Evolutionary conservation across 2,797 vertebrate genomes (phyloP), one percentile per base, ranked within the genome.

Genomic region (Astyanax mexicanus): DNA sequence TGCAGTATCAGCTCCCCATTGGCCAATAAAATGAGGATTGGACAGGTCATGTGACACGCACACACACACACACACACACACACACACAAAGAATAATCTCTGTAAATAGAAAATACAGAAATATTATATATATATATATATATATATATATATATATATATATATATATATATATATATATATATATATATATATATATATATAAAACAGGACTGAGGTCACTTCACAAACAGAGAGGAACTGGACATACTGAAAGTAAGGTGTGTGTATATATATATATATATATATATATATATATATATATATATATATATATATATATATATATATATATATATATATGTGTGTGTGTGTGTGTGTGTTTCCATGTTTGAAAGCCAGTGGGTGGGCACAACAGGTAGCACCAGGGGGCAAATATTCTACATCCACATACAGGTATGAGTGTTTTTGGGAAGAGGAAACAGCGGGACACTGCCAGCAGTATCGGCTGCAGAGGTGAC

Each of bases 391-490:
- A n/a, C n/a, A n/a, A n/a, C n/a, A n/a, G n/a, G n/a, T n/a, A n/a
- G n/a, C n/a, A n/a, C n/a, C n/a, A n/a, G 38, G 19, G 49, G 6
- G 10, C 10, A 0, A 51, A 66, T 37, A n/a, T 65, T 10, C 54
- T 6, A 42, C 49, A 60, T 51, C n/a, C 32, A 72, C 37, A 62
- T 15, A 61, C 10, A 3, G 12, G 2, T 29, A 42, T 66, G 55
- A 29, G 42, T 66, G 55, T 58, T 38, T 44, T 51, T 65, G 60
- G 32, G 54, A 57, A 21, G 38, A 15, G 27, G 52, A 44, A 38
- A 70, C 38, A 35, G 25, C 0, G 54, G 71, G 74, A 79, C 74
- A 88, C 92, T 89, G 92, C 92, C 93, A 84, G 93, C 93, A 94
- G 93, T 86, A 69, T 71, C 79, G 40, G 85, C 68, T 83, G 40